A percentile compares a stretch with the other conserved stretches of the same genome.
Evolutionary conservation across 2,113 vertebrate genomes (phyloP).

Genomic region (Megaceryle torquata): DNA sequence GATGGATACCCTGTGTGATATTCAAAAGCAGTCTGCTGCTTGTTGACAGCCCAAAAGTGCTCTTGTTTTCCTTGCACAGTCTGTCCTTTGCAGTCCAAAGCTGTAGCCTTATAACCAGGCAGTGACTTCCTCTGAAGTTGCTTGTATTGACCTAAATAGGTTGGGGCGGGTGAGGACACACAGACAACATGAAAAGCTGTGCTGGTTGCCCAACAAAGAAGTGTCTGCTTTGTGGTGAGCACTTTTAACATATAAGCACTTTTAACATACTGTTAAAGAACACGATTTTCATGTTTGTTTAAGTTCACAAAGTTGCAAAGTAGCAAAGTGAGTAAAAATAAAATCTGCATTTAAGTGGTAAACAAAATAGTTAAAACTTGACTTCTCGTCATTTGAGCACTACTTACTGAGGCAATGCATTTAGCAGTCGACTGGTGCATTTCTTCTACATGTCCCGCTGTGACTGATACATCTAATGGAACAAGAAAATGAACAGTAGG

Average conservation of each 20-base stretch:
- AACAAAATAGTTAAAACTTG: constrained; percentile 54
- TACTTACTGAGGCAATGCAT: background rate
- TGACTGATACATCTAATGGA: background rate
- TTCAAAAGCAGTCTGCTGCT: background rate
- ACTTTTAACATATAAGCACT: constrained; percentile 61
- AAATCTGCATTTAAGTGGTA: constrained; percentile 64
- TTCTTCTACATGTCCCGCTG: background rate
- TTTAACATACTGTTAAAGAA: constrained; percentile 55
- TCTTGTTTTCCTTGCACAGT: background rate
- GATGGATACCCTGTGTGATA: background rate
- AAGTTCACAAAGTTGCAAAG: constrained; percentile 58
- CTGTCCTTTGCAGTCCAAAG: constrained; percentile 29
- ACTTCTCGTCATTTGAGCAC: background rate
- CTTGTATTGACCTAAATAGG: constrained; percentile 65
- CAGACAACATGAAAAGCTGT: constrained; percentile 55
- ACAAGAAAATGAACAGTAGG: background rate
- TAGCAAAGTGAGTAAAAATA: constrained; percentile 32
- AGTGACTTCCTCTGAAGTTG: constrained; percentile 60
- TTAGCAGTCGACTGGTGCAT: background rate
- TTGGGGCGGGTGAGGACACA: constrained; percentile 63
- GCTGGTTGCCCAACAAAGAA: constrained; percentile 64
- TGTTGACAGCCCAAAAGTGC: background rate
- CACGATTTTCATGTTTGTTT: constrained; percentile 55
- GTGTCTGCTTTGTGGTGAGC: constrained; percentile 63
- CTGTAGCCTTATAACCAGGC: constrained; percentile 25